A percentile compares a stretch with the other conserved stretches of the same genome.
Evolutionary conservation across 2,113 vertebrate species (phyloP).

Genomic region (Elephas maximus): DNA sequence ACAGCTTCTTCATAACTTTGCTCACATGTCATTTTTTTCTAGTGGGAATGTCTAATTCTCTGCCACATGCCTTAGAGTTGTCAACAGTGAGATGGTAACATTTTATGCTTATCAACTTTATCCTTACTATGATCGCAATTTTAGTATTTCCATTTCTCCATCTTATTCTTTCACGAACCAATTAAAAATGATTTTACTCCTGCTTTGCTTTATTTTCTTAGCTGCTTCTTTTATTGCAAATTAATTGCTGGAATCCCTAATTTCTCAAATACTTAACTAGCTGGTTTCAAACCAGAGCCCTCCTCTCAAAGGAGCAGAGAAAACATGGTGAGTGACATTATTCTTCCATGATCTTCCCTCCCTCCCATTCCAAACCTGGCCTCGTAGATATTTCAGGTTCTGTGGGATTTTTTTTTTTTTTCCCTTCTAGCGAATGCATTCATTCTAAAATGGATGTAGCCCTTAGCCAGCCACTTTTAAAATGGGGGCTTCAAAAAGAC

Average conservation of each 20-base stretch:
- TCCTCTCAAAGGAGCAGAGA: neutral
- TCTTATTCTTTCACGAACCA: neutral
- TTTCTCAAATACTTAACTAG: neutral
- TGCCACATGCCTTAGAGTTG: accelerated
- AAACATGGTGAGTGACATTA: neutral
- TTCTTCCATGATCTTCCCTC: neutral
- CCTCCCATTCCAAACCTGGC: neutral
- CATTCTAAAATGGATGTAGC: neutral
- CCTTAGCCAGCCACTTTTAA: neutral
- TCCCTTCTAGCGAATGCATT: neutral
- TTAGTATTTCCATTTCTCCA: neutral
- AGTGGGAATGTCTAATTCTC: neutral
- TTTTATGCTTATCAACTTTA: neutral
- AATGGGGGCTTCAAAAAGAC: neutral
- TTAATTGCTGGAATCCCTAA: neutral
- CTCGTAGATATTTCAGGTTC: accelerated
- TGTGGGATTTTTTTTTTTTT: neutral
- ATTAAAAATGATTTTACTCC: neutral
- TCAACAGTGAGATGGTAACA: too few relatives aligned
- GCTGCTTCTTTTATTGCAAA: neutral
- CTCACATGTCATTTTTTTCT: neutral
- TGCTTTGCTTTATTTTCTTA: neutral
- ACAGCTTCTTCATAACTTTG: neutral
- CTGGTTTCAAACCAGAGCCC: neutral
- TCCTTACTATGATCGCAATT: too few relatives aligned